A percentile compares a stretch with the other conserved stretches of the same genome.
phyloP scores from a whole-genome alignment of 2,113 vertebrate genomes.

The Etheostoma cragini region DNA sequence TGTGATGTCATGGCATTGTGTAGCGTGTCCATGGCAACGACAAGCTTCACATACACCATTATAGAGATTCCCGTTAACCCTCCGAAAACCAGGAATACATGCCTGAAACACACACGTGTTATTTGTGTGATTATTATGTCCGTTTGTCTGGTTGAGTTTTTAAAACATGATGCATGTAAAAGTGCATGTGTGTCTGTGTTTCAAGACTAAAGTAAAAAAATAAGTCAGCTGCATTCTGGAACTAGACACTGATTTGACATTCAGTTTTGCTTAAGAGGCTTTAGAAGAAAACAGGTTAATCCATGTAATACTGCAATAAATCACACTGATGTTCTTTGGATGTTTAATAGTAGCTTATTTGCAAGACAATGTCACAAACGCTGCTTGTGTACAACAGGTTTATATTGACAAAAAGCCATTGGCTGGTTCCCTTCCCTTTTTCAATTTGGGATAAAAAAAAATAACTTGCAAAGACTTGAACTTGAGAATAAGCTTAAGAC shows the following conservation, averaged over 20 bases:
- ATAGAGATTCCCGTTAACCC: conserved; percentile 68
- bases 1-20: conserved; percentile 67
- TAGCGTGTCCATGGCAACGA: conserved; percentile 68
- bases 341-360: not conserved
- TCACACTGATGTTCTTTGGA: not conserved
- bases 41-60: conserved; percentile 74
- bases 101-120: conserved; percentile 57
- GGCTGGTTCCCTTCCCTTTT: not conserved
- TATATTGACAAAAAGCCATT: not conserved
- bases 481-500: no score
- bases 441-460: no score
- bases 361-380: not conserved
- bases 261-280: not conserved
- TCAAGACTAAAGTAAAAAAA: not conserved
- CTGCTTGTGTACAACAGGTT: not conserved
- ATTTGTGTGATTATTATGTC: no score
- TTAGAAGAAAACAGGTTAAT: not conserved
- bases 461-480: no score
- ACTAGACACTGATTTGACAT: not conserved
- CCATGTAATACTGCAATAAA: not conserved
- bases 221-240: conserved; percentile 3
- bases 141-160: not conserved
- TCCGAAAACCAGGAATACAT: conserved; percentile 67
- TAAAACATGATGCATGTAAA: not conserved
- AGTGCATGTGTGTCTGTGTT: not conserved